Evolutionary conservation across 2,113 vertebrate species (phyloP), one percentile per base, ranked within the genome.

Genomic region (Etheostoma spectabile): DNA sequence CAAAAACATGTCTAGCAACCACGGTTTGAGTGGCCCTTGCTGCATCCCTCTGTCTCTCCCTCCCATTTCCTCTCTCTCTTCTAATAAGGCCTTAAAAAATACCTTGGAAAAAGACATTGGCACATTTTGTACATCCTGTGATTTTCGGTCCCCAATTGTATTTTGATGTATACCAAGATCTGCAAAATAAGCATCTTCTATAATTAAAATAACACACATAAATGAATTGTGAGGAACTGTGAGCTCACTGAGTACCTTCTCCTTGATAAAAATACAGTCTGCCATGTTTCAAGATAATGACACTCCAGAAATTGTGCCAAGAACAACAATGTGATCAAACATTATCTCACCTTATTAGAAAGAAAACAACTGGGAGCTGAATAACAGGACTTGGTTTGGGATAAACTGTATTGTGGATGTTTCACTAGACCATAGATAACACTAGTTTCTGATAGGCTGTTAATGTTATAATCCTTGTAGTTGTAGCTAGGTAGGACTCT

Each of bases 221-320:
- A 7, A 64, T n/a, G 49, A 57, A 4, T 4, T 30, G 30, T 30
- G 3, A 4, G 6, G 51, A 42, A 38, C 35, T 38, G 8, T 6
- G 24, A 55, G 56, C n/a, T 24, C 52, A 52, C 10, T 13, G 18
- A 19, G 18, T 42, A 21, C 13, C 64, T 33, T 51, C 6, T 77
- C 16, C 7, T 56, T 3, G 3, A 63, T 51, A 24, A 22, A 1
- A 33, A 38, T 33, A 38, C 69, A 22, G 62, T 48, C 55, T 48
- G 51, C 16, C 15, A 16, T 48, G 18, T 79, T 79, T 76, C 48
- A 33, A 72, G 55, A 71, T 87, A 59, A 79, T 73, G 46, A 35
- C 38, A 11, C 6, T 61, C 22, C 16, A 57, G 6, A 62, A 42
- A 14, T 0, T 35, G 35, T 15, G 48, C 55, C 38, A 45, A 66